A percentile compares a stretch with the other conserved stretches of the same genome.
Evolutionary conservation across 2,113 vertebrate genomes (phyloP).

Genomic region (Halichoerus grypus): DNA sequence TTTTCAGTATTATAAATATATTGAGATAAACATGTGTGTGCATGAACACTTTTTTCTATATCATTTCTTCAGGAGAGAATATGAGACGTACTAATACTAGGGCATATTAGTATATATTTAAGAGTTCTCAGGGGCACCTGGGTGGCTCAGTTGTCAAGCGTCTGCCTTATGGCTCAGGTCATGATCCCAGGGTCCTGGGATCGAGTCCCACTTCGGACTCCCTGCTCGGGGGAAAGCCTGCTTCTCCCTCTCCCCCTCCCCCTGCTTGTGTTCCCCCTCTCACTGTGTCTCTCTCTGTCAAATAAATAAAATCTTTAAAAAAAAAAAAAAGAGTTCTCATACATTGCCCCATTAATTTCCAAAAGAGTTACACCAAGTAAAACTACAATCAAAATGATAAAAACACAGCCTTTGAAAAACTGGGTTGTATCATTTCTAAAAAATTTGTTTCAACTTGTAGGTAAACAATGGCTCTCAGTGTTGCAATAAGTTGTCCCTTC

Average conservation of each 20-base stretch:
- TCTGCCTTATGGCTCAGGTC: too few relatives aligned
- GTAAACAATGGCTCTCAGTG: neutral
- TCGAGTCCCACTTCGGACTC: too few relatives aligned
- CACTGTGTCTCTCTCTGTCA: too few relatives aligned
- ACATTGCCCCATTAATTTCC: neutral
- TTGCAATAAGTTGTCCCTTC: neutral
- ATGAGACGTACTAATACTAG: neutral
- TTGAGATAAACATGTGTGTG: neutral
- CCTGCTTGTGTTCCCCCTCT: too few relatives aligned
- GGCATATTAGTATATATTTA: neutral
- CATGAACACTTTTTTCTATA: neutral
- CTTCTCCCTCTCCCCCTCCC: too few relatives aligned
- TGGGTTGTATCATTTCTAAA: neutral
- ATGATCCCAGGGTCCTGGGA: too few relatives aligned
- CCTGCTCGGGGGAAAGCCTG: too few relatives aligned
- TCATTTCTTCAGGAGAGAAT: neutral
- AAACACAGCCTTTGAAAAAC: neutral
- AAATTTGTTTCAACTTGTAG: slow-evolving; percentile 32
- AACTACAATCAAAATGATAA: neutral
- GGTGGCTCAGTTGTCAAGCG: too few relatives aligned
- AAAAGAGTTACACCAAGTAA: neutral
- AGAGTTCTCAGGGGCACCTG: neutral
- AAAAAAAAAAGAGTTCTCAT: neutral
- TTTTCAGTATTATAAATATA: neutral
- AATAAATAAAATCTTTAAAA: too few relatives aligned